phyloP scores from a whole-genome alignment of 2,888 invertebrate genomes.

The Callimorpha dominula region DNA sequence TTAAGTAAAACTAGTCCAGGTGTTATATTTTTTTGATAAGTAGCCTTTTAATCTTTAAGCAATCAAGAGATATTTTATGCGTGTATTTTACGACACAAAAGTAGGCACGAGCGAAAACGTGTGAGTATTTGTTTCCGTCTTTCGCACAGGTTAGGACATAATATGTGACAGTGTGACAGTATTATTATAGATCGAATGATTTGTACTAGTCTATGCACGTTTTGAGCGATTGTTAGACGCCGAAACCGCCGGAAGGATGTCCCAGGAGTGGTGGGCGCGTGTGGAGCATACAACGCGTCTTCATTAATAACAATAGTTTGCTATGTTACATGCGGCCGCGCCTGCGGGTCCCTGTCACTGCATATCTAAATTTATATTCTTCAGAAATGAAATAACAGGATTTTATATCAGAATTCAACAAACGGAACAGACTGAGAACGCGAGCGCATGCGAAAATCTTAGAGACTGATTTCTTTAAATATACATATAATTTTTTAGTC shows the following conservation, averaged over 20 bases:
- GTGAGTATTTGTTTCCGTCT: constrained; percentile 41
- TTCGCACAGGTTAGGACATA: constrained; percentile 27
- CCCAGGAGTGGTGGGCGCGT: constrained; percentile 59
- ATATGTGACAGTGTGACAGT: constrained; percentile 27
- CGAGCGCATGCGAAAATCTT: not conserved
- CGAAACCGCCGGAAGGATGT: constrained; percentile 77
- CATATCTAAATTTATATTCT: constrained; percentile 6
- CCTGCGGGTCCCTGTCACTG: constrained; percentile 10
- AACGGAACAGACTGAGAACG: not conserved
- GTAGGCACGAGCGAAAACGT: constrained; percentile 23
- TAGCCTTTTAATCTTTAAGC: not conserved
- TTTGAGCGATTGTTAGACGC: constrained; percentile 62
- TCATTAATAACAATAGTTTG: constrained; percentile 37
- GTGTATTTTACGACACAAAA: constrained; percentile 2
- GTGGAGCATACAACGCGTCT: constrained; percentile 52
- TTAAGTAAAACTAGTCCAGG: no score
- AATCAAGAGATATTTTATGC: not conserved
- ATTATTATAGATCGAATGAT: constrained; percentile 23
- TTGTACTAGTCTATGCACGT: constrained; percentile 64
- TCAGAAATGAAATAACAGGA: not conserved
- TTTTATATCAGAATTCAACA: not conserved
- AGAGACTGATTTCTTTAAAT: not conserved
- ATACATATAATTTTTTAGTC: no score
- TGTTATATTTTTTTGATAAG: not conserved
- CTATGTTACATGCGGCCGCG: constrained; percentile 26